Conservation (phyloP, 2,888 invertebrate species). For the Anoncus sp. region DNA sequence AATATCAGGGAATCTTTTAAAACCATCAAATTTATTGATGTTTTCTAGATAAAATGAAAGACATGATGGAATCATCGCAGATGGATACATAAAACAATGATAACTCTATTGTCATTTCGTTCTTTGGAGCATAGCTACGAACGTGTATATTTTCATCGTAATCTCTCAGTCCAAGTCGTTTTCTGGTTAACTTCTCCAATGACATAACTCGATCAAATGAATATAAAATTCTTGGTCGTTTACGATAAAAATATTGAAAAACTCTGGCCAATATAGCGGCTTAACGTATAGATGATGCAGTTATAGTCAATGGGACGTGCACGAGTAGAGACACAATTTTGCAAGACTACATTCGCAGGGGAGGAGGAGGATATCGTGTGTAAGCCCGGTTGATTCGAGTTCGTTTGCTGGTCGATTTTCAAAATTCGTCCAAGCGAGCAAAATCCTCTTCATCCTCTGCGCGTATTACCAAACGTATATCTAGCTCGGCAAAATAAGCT, state of each 20-base stretch:
- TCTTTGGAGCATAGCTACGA: no score
- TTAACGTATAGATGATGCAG: slow-evolving; percentile 8
- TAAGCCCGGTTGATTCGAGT: slow-evolving; percentile 43
- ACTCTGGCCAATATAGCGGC: background rate
- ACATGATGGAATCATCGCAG: no score
- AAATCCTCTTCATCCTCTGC: slow-evolving; percentile 34
- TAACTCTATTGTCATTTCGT: no score
- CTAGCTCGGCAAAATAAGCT: slow-evolving; percentile 13
- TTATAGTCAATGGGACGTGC: slow-evolving; percentile 32
- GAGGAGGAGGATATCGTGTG: slow-evolving; percentile 2
- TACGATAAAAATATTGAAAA: background rate
- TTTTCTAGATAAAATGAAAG: no score
- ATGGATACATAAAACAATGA: no score
- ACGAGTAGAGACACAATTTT: slow-evolving; percentile 7
- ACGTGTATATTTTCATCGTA: no score
- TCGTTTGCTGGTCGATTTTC: slow-evolving; percentile 32
- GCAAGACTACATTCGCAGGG: slow-evolving; percentile 2
- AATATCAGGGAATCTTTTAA: no score
- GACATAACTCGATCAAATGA: background rate
- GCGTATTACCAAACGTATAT: slow-evolving; percentile 20
- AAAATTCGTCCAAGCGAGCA: slow-evolving; percentile 25
- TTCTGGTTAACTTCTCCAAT: background rate
- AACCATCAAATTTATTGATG: no score
- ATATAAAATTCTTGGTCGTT: background rate
- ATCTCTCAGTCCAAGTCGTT: no score